Evolutionary conservation across 2,113 vertebrate genomes (phyloP), one percentile per base, ranked within the genome.

Genomic region (Carollia perspicillata): DNA sequence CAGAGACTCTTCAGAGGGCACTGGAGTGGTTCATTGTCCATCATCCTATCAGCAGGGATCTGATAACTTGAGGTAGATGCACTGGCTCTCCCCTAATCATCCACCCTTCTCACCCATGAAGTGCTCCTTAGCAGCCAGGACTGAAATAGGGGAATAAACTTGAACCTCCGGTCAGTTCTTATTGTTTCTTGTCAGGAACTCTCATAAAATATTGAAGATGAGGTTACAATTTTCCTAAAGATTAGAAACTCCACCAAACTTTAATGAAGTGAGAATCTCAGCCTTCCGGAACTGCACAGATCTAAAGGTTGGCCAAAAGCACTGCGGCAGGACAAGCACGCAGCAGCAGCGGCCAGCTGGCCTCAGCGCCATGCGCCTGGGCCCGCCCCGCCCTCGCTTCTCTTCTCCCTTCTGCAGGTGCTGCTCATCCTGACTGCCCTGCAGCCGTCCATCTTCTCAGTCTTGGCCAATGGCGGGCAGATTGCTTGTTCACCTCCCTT

Each of bases 401-500:
- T 18, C 92, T 65, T 33, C n/a, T 77, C 33, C 85, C 83, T 10
- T 42, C 1, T n/a, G 0, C 97, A 99, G 99, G 2, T 95, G 0
- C 97, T 99, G 33, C 96, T 99, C 4, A 42, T 99, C 90, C 75
- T 99, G 97, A 98, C 98, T 0, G 98, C 98, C 0, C 74, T 99
- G 66, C 99, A 99, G 96, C 98, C 98, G 0, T 92, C 98, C 92
- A 98, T 99, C 96, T 98, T 99, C 96, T 98, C 98, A 47, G 78
- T 98, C 87, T 66, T 99, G 98, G 98, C 98, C 81, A 98, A 94
- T 6, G 66, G 9, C 0, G 98, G 99, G 37, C 98, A 80, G 95
- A 98, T 99, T 0, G 98, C 98, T 74, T 99, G 99, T 92, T 97
- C 98, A 0, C 99, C 98, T 0, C 99, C 99, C 2, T 98, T 98